Evolutionary conservation across 2,113 vertebrate genomes (phyloP), one percentile per base, ranked within the genome.

Genomic region (Okapia johnstoni): DNA sequence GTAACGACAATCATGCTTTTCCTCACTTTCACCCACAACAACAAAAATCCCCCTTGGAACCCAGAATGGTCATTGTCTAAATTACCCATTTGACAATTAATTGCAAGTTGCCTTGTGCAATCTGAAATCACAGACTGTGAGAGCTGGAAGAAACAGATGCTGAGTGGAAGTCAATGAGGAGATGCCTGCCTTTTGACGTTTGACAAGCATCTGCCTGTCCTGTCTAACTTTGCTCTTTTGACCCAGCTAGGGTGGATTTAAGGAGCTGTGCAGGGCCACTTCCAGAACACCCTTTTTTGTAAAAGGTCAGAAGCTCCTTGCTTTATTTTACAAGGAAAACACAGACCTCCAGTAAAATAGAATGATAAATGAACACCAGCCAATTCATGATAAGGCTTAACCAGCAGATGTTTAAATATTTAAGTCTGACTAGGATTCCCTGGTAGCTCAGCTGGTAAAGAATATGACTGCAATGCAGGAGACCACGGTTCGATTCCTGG

Each of bases 1-100:
- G 46, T 33, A 73, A 63, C 26, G n/a, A 79, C 30, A 63, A 50
- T 81, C 83, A 43, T 23, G 26, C 17, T 87, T 94, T 93, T 80
- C 83, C 57, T 96, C 70, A 84, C 7, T 90, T n/a, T 91, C 50
- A 66, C 11, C 23, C 60, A 61, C 43, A 84, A 36, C 7, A 54
- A 87, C 84, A 57, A 80, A 95, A 92, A 94, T 83, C 10, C 10
- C 17, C 7, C 46, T 83, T 0, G 3, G n/a, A 94, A 81, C 19
- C 60, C 43, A 70, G 63, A 85, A 55, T 3, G 55, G 19, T 60
- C 87, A 48, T 70, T 66, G 46, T 60, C 54, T 54, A 89, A 88
- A 66, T n/a, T 26, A 63, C 43, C 58, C 92, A 80, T 91, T 92
- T 60, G 73, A 97, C 58, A 33, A 23, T 73, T 63, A 94, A 94